phyloP scores from a whole-genome alignment of 2,797 vertebrate genomes.

The Periophthalmus magnuspinnatus region DNA sequence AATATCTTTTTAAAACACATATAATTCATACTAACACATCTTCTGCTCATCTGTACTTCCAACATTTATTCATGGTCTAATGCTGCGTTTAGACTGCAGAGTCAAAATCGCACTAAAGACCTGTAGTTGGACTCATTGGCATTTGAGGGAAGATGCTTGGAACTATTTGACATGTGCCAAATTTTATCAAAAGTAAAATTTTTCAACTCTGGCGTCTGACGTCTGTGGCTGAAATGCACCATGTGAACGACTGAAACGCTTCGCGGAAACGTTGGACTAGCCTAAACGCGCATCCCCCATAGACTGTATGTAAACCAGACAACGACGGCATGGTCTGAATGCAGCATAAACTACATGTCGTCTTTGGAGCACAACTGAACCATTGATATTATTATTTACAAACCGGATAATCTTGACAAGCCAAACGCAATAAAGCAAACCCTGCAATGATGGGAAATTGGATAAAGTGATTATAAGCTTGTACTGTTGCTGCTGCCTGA shows the following conservation, averaged over 20 bases:
- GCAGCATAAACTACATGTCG: background rate
- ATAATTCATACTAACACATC: conserved; percentile 21
- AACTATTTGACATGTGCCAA: too few species aligned
- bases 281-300: too few species aligned
- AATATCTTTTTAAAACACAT: background rate
- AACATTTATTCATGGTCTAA: conserved; percentile 40
- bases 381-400: conserved; percentile 38
- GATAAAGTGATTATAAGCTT: conserved; percentile 33
- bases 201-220: too few species aligned
- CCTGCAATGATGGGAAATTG: conserved; percentile 22
- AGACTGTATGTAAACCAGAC: too few species aligned
- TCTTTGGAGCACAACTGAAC: conserved; percentile 35
- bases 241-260: too few species aligned
- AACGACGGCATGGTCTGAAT: too few species aligned
- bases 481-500: conserved; percentile 5
- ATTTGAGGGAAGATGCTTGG: too few species aligned
- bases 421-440: conserved; percentile 34
- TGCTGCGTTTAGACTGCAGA: background rate
- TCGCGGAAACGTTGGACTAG: too few species aligned
- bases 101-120: too few species aligned
- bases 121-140: too few species aligned
- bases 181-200: too few species aligned
- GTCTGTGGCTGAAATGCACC: too few species aligned
- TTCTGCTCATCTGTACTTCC: conserved; percentile 26
- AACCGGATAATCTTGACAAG: conserved; percentile 27